Conservation (phyloP, 2,113 vertebrate genomes). For the Suncus etruscus region DNA sequence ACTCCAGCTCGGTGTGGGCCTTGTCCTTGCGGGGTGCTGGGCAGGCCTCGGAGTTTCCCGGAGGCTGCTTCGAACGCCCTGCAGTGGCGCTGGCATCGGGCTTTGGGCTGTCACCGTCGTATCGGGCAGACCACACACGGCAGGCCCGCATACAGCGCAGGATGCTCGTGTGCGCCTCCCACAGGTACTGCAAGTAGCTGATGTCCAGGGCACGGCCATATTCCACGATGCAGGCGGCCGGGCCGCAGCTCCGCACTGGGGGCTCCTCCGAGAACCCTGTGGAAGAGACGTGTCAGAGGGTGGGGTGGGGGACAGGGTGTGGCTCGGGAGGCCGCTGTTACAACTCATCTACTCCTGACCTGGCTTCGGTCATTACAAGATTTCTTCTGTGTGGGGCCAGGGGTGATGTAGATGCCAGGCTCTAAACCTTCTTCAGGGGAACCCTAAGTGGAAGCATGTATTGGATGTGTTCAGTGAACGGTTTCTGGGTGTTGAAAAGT, state of each 20-base stretch:
- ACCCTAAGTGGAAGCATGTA: too few relatives aligned
- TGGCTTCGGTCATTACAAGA: too few relatives aligned
- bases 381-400: too few relatives aligned
- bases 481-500: too few relatives aligned
- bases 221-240: conserved; percentile 92
- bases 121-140: conserved; percentile 94
- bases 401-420: too few relatives aligned
- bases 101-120: conserved; percentile 94
- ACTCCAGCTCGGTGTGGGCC: conserved; percentile 93
- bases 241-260: conserved; percentile 64
- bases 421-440: too few relatives aligned
- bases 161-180: conserved; percentile 93
- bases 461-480: too few relatives aligned
- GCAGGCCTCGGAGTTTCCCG: neutral
- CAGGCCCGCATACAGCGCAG: conserved; percentile 92
- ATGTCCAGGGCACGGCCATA: conserved; percentile 93
- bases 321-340: too few relatives aligned
- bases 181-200: conserved; percentile 97
- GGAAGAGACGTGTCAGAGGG: neutral
- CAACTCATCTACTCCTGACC: too few relatives aligned
- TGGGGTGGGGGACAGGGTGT: too few relatives aligned
- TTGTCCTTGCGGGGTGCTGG: conserved; percentile 80
- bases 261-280: conserved; percentile 81
- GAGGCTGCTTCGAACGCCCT: conserved; percentile 70
- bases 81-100: conserved; percentile 85